Base-by-base conservation (phyloP, 2,113 vertebrate species). In the Corythornis cristatus region DNA sequence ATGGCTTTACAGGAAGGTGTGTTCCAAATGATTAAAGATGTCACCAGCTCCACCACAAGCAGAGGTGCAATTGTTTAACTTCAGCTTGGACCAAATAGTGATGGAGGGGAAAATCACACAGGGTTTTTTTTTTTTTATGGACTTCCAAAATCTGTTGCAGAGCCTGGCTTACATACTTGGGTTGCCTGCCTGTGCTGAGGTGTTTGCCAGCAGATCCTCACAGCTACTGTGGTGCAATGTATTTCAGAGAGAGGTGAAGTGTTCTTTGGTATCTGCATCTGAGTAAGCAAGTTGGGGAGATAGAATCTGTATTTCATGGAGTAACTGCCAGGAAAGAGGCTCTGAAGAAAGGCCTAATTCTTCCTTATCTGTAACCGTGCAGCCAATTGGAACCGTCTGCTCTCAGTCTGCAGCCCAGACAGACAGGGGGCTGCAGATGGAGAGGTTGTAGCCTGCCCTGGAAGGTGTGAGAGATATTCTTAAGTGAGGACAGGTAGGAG, bases 371-470 rank as follows among this genome's bases (percentile, higher is more conserved):
- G 74, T 91, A 93, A 53, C 84, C 21, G 6, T 5, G 35, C 87
- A 92, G 89, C 40, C 91, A 91, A 29, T 95, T 92, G 85, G 78
- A 94, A 75, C 93, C 93, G 89, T 93, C 91, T 96, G 94, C 89
- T 84, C 84, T 86, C 81, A 0, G 54, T 87, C 89, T 96, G 93
- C 82, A 65, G 84, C 66, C 70, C 89, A 90, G 86, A 60, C 84
- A 87, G 89, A 21, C 19, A 1, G 51, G 90, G 71, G 67, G 28
- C 75, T 90, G 86, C 94, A 96, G 92, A 94, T 94, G 90, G 95
- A 91, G 90, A 93, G 94, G 82, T 85, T 89, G 84, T 19, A 91
- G 91, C 81, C 93, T 94, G 85, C 85, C 82, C 82, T 89, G 85
- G 64, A 78, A 93, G 91, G 87, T 89, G 89, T 83, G 67, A 89